Conservation (phyloP, 2,797 vertebrate genomes). For the Tapera naevia region DNA sequence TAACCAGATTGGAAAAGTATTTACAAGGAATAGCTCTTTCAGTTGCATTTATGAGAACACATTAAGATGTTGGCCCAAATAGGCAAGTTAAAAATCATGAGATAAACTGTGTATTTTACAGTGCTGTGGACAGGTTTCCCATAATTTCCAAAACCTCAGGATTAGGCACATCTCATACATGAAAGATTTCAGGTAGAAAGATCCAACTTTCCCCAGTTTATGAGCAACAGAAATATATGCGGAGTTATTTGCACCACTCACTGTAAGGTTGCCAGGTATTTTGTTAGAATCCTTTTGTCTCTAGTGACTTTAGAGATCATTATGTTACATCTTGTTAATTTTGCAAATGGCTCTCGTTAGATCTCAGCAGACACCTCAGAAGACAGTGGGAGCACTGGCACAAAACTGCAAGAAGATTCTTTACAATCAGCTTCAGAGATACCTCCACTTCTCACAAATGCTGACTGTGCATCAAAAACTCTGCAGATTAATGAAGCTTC, state of each 20-base stretch:
- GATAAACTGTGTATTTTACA: not conserved
- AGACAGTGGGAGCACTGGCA: slow-evolving; percentile 74
- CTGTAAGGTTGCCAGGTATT: not conserved
- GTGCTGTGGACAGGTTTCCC: not conserved
- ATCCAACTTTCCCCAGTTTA: not conserved
- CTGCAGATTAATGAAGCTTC: slow-evolving; percentile 64
- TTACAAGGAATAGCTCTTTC: not conserved
- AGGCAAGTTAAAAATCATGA: not conserved
- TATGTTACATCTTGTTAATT: not conserved
- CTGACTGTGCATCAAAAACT: slow-evolving; percentile 41
- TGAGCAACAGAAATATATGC: not conserved
- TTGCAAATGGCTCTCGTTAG: slow-evolving; percentile 74
- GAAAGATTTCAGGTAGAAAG: not conserved
- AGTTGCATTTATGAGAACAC: not conserved
- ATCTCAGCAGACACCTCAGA: slow-evolving; percentile 77
- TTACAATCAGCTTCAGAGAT: slow-evolving; percentile 53
- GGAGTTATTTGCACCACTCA: not conserved
- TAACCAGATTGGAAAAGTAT: not conserved
- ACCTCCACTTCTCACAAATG: slow-evolving; percentile 57
- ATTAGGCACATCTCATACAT: not conserved
- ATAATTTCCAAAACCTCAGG: not conserved
- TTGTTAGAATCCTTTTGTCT: not conserved
- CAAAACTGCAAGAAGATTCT: slow-evolving; percentile 66
- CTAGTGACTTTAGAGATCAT: not conserved
- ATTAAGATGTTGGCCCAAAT: not conserved